Percentiles rank a stretch among this genome's conserved stretches.
Conservation (phyloP, 1,140 invertebrate genomes). For the Euwallacea fornicatus region DNA sequence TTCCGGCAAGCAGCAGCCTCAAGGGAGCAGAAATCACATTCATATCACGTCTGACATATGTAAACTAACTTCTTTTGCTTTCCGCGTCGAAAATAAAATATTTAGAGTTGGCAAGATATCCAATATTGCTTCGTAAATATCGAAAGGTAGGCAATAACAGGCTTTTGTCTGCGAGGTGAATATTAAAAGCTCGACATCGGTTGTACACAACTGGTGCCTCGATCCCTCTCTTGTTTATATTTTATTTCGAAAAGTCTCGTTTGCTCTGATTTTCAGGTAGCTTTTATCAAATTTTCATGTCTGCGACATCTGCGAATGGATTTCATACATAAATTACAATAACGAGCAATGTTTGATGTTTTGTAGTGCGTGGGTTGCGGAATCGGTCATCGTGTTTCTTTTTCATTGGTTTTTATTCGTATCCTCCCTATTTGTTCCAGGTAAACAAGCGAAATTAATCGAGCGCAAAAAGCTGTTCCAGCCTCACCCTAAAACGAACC, state of each 20-base stretch:
- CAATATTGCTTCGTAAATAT: slow-evolving; percentile 46
- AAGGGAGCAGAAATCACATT: slow-evolving; percentile 43
- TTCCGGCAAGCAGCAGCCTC: slow-evolving; percentile 19
- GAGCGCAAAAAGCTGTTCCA: slow-evolving; percentile 23
- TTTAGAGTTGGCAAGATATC: slow-evolving; percentile 47
- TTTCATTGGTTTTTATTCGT: slow-evolving; percentile 18
- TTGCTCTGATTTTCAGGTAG: slow-evolving; percentile 17
- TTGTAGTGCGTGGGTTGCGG: too few species aligned
- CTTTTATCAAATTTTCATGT: slow-evolving; percentile 23
- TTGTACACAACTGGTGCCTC: slow-evolving; percentile 26
- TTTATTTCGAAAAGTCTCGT: neutral
- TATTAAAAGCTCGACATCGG: slow-evolving; percentile 38
- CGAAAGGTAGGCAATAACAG: slow-evolving; percentile 47
- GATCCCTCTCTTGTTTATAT: slow-evolving; percentile 11
- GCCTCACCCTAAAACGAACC: slow-evolving; percentile 12
- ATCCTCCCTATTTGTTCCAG: slow-evolving; percentile 23
- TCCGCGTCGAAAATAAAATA: slow-evolving; percentile 45
- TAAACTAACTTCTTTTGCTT: slow-evolving; percentile 46
- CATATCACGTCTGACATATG: slow-evolving; percentile 49
- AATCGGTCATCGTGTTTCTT: neutral
- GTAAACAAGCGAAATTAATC: slow-evolving; percentile 35
- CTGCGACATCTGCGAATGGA: neutral
- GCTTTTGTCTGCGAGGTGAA: slow-evolving; percentile 40
- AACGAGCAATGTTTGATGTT: too few species aligned
- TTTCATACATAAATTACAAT: too few species aligned